These are phyloP conservation scores for Odontamblyopus rebecca DNA, from an alignment of 2,797 vertebrate genomes.

Conservation along the genomic window DNA sequence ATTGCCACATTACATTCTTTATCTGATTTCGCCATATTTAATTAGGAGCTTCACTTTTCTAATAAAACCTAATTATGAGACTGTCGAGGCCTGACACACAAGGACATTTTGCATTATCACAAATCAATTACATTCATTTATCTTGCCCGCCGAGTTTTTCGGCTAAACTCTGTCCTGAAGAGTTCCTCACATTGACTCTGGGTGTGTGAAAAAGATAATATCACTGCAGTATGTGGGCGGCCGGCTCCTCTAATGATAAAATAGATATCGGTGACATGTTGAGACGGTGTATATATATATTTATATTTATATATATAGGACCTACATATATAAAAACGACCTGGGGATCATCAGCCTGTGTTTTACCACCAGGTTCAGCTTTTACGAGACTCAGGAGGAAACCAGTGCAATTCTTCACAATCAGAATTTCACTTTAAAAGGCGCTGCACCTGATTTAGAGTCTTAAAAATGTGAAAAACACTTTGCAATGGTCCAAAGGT, in stretches of 20 bases:
- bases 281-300: constrained; percentile 37
- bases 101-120: constrained; percentile 6
- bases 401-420: constrained; percentile 42
- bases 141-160: not conserved
- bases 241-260: constrained; percentile 43
- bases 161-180: constrained; percentile 8
- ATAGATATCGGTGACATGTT: constrained; percentile 60
- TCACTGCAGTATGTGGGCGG: constrained; percentile 41
- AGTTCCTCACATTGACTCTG: constrained; percentile 17
- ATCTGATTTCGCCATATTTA: constrained; percentile 1
- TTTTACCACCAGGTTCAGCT: constrained; percentile 62
- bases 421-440: constrained; percentile 44
- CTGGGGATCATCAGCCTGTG: constrained; percentile 53
- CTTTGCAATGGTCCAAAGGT: too few species aligned
- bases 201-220: constrained; percentile 25
- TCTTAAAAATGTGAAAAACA: too few species aligned
- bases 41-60: constrained; percentile 2
- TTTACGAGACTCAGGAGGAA: constrained; percentile 29
- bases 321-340: constrained; percentile 51
- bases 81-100: not conserved
- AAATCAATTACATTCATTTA: constrained; percentile 8
- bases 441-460: too few species aligned
- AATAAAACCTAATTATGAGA: constrained; percentile 1
- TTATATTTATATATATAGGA: not conserved
- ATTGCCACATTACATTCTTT: not conserved